Evolutionary conservation across 2,113 vertebrate species (phyloP).

Genomic region (Ovis aries): ARS-UI_Ramb_v3.0 NC_056061.1:31990001-31990500

Average conservation of each 20-base stretch:
- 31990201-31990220: background rate
- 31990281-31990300: background rate
- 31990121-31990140: background rate
- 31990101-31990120: background rate
- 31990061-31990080: background rate
- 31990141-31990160: background rate
- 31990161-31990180: background rate
- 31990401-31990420: fast-evolving
- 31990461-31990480: background rate
- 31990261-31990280: background rate
- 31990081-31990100: background rate
- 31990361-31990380: background rate
- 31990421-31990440: background rate
- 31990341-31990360: background rate
- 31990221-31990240: background rate
- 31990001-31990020: background rate
- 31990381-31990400: background rate
- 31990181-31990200: background rate
- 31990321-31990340: background rate
- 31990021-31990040: background rate
- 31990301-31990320: background rate
- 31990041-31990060: background rate
- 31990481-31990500: background rate
- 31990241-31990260: background rate
- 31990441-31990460: too few species aligned